Evolutionary conservation across 2,797 vertebrate genomes (phyloP), one percentile per base, ranked within the genome.

Genomic region (Setipinna tenuifilis): DNA sequence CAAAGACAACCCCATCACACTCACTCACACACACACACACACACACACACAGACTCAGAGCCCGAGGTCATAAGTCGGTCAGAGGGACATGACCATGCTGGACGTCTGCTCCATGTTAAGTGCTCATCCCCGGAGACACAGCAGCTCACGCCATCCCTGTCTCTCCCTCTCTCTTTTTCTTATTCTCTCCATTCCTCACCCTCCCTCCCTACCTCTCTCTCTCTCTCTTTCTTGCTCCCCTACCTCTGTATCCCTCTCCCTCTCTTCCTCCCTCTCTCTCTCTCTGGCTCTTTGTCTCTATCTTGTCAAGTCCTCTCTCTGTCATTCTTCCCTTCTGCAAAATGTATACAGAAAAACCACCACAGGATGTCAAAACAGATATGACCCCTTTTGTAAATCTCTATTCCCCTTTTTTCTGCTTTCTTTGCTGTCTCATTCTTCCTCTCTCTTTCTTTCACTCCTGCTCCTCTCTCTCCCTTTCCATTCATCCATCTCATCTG

Each of bases 91-190:
- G 31, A 78, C 71, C 71, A 78, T 44, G 6, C 71, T 78, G 31
- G 71, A 78, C 71, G 71, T 41, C 71, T 78, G 71, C 71, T 44
- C 71, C 71, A 78, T 78, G 71, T 31, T 78, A 78, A 78, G 71
- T 78, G 71, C 71, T 44, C 71, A 41, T 78, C 71, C 71, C 71
- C 71, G 6, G 35, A 78, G 71, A 78, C 31, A 78, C 35, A n/a
- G 71, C 16, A 19, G 19, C 50, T 54, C 71, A 78, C 35, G 71
- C 71, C 71, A 78, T 78, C 71, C 71, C 35, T 44, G 31, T 21
- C 17, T 78, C 19, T 41, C 71, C 44, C 71, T 21, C 71, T 78
- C 71, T 7, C 6, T 44, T 17, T 44, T 1, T 19, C 1, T 71
- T 11, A 12, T 25, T 71, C 10, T 41, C 71, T 71, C 28, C 28